phyloP scores from a whole-genome alignment of 2,113 vertebrate species.

The Xiphias gladius region DNA sequence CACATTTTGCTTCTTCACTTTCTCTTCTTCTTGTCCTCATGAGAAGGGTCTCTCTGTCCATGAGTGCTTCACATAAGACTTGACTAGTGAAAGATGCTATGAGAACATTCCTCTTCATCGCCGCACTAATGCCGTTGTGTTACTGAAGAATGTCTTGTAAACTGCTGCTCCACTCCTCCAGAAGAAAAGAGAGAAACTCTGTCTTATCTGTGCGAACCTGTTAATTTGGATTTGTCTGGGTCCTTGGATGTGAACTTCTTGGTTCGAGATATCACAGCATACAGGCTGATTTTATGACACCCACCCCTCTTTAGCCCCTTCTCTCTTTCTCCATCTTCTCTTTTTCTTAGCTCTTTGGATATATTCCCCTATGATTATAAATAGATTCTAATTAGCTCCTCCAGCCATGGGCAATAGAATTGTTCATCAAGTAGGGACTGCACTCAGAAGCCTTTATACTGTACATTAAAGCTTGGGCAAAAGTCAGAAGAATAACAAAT shows the following conservation, averaged over 20 bases:
- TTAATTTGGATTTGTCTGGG: constrained; percentile 51
- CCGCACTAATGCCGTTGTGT: constrained; percentile 18
- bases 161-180: constrained; percentile 23
- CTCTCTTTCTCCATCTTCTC: constrained; percentile 37
- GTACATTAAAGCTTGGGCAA: constrained; percentile 61
- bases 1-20: background rate
- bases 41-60: constrained; percentile 2
- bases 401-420: constrained; percentile 78
- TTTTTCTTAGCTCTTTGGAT: constrained; percentile 67
- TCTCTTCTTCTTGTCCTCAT: constrained; percentile 6
- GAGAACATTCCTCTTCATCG: constrained; percentile 25
- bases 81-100: constrained; percentile 18
- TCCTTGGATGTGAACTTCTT: constrained; percentile 45
- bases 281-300: constrained; percentile 43
- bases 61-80: constrained; percentile 34
- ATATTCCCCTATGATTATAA: constrained; percentile 81
- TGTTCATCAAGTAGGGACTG: constrained; percentile 74
- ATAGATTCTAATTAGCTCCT: constrained; percentile 84
- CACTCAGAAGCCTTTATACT: constrained; percentile 58
- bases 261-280: constrained; percentile 51
- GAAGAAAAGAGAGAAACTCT: constrained; percentile 23
- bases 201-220: constrained; percentile 29
- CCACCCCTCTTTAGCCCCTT: constrained; percentile 22
- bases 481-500: constrained; percentile 72
- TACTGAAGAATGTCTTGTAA: constrained; percentile 19